Base-by-base conservation (phyloP, 1,140 invertebrate genomes). In the Leptinotarsa undecemlineata region DNA sequence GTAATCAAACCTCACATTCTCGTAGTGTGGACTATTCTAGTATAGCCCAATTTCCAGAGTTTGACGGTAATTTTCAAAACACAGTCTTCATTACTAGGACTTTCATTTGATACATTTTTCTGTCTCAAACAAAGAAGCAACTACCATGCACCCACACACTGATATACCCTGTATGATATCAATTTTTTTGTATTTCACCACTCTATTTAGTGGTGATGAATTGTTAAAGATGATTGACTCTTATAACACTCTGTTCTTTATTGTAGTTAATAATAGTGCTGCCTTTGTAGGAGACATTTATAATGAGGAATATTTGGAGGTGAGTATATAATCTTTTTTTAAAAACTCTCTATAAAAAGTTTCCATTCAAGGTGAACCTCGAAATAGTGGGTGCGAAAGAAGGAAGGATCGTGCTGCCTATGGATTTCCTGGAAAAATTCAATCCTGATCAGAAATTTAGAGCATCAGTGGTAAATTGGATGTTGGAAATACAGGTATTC, bases 251-350 rank as follows among this genome's bases (percentile, higher is more conserved):
- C 8, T 33, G 6, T 42, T 42, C 33, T 42, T 42, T 0, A 3
- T 42, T 42, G 33, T 42, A 42, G 33, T 20, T n/a, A 20, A 61
- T 61, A n/a, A 20, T 61, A 61, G 15, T 15, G 48, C 33, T 48
- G n/a, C 8, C 17, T 69, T 19, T 42, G 68, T 69, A 19, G 68
- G 68, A 48, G 68, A 69, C 42, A 69, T 69, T 48, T 69, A 19
- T 51, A 69, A 48, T n/a, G 33, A 69, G 48, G 68, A 69, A 69
- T 69, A 69, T 48, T 48, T 69, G n/a, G 19, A 69, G n/a, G 68
- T 69, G 21, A 69, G 64, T 19, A 14, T 21, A 69, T 68, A n/a
- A 68, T 6, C 3, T 33, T 5, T 8, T 19, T 42, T 26, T 20
- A 0, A 1, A 15, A 68, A 15, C 15, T 33, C 26, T 42, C 3